phyloP scores from a whole-genome alignment of 2,888 invertebrate species.

The Eudasyphora cyanicolor region DNA sequence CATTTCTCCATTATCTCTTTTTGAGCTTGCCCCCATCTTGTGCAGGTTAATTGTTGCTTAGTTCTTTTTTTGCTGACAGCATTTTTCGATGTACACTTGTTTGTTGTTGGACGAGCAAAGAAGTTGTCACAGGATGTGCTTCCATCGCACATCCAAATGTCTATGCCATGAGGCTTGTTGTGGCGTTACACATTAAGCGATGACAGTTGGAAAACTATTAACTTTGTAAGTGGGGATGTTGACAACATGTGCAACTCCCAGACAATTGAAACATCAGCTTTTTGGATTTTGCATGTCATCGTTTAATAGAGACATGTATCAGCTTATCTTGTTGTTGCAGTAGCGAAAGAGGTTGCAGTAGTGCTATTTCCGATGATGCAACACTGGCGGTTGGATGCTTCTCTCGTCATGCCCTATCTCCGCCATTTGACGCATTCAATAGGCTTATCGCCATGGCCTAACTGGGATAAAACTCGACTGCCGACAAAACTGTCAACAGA shows the following conservation, averaged over 20 bases:
- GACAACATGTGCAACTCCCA: not conserved
- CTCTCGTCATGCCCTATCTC: not conserved
- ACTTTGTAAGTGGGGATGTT: slow-evolving; percentile 32
- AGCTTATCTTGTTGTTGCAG: slow-evolving; percentile 42
- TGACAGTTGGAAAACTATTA: slow-evolving; percentile 7
- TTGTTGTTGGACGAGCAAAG: not conserved
- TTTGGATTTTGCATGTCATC: slow-evolving; percentile 46
- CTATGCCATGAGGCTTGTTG: not conserved
- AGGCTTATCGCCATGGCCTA: not conserved
- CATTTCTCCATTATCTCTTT: not conserved
- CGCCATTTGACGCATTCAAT: not conserved
- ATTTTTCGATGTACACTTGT: not conserved
- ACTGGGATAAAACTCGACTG: slow-evolving; percentile 2
- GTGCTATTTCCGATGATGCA: slow-evolving; percentile 36
- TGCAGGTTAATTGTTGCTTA: not conserved
- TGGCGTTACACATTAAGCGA: not conserved
- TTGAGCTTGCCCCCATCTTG: no score
- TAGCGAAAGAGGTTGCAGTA: no score
- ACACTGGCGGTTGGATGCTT: not conserved
- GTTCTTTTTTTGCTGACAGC: not conserved
- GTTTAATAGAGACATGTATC: slow-evolving; percentile 50
- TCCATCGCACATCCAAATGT: not conserved
- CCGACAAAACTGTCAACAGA: slow-evolving; percentile 54
- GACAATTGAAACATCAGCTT: not conserved
- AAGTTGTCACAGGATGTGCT: not conserved